Evolutionary conservation across 2,797 vertebrate genomes (phyloP).

Genomic region (Peromyscus eremicus): DNA sequence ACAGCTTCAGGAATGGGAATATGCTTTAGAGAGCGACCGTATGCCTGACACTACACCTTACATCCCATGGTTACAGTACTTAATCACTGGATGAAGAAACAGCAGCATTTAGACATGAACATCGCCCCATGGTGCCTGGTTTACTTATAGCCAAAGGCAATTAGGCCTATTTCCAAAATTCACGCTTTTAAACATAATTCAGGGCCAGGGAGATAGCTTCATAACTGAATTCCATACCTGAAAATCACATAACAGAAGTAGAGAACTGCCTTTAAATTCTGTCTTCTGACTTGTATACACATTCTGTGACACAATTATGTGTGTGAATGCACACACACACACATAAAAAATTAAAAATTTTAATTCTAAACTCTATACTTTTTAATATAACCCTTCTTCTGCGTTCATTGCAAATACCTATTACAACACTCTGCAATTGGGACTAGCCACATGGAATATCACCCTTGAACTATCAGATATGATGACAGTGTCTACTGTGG

Average conservation of each 20-base stretch:
- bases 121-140: neutral
- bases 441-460: neutral
- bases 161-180: neutral
- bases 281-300: neutral
- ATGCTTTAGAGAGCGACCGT: neutral
- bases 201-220: neutral
- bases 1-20: neutral
- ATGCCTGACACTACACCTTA: neutral
- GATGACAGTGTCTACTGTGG: neutral
- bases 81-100: neutral
- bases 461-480: neutral
- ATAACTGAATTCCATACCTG: neutral
- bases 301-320: neutral
- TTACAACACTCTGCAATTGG: neutral
- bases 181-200: neutral
- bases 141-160: neutral
- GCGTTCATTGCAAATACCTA: neutral
- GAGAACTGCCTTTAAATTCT: neutral
- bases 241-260: neutral
- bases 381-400: neutral
- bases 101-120: neutral
- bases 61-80: neutral
- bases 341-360: neutral
- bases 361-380: slow-evolving; percentile 41
- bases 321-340: neutral